Conservation (phyloP, 2,113 vertebrate genomes). For the Trogon surrucura region DNA sequence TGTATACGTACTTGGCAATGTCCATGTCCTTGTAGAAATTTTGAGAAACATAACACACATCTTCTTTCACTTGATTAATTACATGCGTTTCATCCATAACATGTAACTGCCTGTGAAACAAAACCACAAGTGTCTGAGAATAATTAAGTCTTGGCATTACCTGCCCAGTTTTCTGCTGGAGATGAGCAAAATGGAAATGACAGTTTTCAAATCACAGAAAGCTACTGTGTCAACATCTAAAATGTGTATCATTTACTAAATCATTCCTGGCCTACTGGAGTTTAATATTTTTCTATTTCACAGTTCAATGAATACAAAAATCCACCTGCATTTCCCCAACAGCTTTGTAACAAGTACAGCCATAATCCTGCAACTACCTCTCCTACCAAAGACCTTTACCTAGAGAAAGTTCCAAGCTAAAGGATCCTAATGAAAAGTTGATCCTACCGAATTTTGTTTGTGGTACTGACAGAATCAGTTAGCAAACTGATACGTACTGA, state of each 20-base stretch:
- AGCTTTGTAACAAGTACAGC: background rate
- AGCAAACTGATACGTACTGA: background rate
- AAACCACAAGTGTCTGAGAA: background rate
- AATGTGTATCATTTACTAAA: background rate
- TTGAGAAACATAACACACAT: constrained; percentile 96
- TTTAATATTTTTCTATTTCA: background rate
- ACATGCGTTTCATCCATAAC: constrained; percentile 99
- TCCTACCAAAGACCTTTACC: background rate
- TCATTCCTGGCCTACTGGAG: background rate
- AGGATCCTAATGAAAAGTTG: background rate
- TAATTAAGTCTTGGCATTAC: background rate
- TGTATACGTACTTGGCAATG: constrained; percentile 86
- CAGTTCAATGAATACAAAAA: background rate
- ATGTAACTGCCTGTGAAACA: constrained; percentile 86
- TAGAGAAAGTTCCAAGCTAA: background rate
- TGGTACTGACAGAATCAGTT: background rate
- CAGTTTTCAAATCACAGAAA: background rate
- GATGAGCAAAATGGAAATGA: background rate
- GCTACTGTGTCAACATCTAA: background rate
- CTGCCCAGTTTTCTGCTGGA: background rate
- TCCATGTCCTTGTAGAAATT: constrained; percentile 97
- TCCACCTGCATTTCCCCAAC: background rate
- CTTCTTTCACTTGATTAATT: constrained; percentile 98
- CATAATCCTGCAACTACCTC: background rate
- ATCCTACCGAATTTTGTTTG: background rate